Evolutionary conservation across 2,888 invertebrate species (phyloP), one percentile per base, ranked within the genome.

Genomic region (Caenorhabditis drosophilae): DNA sequence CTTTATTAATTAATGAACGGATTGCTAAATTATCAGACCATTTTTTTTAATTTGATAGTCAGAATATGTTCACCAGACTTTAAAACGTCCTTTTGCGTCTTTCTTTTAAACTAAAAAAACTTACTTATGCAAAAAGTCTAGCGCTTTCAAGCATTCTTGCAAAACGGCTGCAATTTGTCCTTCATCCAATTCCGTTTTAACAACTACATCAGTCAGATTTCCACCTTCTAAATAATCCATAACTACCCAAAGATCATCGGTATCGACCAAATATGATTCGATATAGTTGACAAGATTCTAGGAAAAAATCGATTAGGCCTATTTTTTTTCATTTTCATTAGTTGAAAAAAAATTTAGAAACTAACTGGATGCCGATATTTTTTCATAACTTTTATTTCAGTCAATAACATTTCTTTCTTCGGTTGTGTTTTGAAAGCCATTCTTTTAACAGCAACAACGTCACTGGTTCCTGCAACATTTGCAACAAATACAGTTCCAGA

Each of bases 121-220:
- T 22, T 50, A 80, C 80, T 76, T 72, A 85, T 95, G 94, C 15
- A 95, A 87, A 85, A 94, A 97, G 64, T 90, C 89, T 44, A 96
- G 88, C 1, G 93, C 96, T 84, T 91, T 89, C 4, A 96, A 86
- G 41, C 91, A 80, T 85, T 96, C 95, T 23, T 90, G 88, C 80
- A 93, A 92, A 6, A 97, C 93, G 2, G 94, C 92, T 0, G 96
- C 95, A 53, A 97, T 97, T 84, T 97, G 96, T 0, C 91, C 90
- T 84, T 96, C 95, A 79, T 93, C 92, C 92, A 97, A 92, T 7
- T 95, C 90, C 0, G 75, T 75, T 42, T 73, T 71, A 20, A 71
- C 71, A 7, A 73, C 73, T 0, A 97, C 95, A 83, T 96, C 95
- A 0, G 97, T 97, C 45, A 97, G 86, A 9, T 95, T 92, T 0